Base-by-base conservation (phyloP, 2,888 invertebrate species). In the Pristionchus fissidentatus region DNA sequence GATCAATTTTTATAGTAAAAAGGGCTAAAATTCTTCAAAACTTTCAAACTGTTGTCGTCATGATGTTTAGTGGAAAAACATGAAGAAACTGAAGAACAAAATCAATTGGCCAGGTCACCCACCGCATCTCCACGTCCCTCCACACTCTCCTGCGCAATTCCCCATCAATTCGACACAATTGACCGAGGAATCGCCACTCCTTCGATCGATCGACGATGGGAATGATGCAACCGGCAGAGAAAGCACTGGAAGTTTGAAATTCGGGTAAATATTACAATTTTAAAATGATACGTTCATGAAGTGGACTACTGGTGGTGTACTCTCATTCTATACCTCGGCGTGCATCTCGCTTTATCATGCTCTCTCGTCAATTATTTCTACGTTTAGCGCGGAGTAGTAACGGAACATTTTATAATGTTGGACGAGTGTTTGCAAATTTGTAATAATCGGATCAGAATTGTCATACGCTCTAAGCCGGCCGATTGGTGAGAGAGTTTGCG, bases 101-200 rank as follows among this genome's bases (percentile, higher is more conserved):
- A 32, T 32, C 29, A 62, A 62, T n/a, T n/a, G 19, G 7, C 32
- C 26, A 2, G 19, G 75, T 32, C 52, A 52, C 52, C 38, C 19
- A 57, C 79, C 79, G 35, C 38, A 79, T 38, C 57, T 79, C 79
- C 38, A 35, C 35, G 29, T 79, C 57, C 41, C 55, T n/a, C 57
- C 38, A 41, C 92, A 97, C 94, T 93, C 97, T 97, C 93, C 96
- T 96, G 92, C 95, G 95, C 96, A 97, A 80, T 35, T 87, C 86
- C 26, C 88, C 87, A 80, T 91, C 90, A 77, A 87, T 84, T 55
- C 88, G 89, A 78, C 90, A 88, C 84, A 91, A 80, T 77, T 92
- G 91, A 10, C 90, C 92, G 84, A 92, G 84, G 84, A 88, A 91
- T 35, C 83, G 85, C 52, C 88, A 80, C 35, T 88, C 89, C 38